These are phyloP conservation scores for Maccullochella peelii DNA, from an alignment of 2,113 vertebrate genomes.

Conservation along the genomic window DNA sequence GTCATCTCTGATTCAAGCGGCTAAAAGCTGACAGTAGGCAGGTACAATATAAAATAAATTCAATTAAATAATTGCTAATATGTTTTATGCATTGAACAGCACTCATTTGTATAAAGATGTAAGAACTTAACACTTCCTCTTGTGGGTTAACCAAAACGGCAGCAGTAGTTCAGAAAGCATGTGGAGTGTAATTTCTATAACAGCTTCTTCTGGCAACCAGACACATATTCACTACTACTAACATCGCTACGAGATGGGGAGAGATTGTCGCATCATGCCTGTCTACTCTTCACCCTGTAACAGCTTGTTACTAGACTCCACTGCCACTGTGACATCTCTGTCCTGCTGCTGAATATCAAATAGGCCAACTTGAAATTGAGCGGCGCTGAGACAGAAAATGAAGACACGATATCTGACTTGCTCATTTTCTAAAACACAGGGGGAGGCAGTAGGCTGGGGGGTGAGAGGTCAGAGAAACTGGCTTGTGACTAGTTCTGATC, in stretches of 20 bases:
- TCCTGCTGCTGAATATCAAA: constrained; percentile 69
- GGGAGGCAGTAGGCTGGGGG: constrained; percentile 5
- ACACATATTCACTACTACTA: constrained; percentile 23
- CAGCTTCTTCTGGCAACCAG: constrained; percentile 25
- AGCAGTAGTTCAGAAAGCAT: constrained; percentile 34
- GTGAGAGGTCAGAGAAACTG: constrained; percentile 44
- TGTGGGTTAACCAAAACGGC: constrained; percentile 19
- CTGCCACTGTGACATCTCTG: constrained; percentile 63
- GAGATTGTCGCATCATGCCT: constrained; percentile 40
- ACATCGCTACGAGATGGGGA: constrained; percentile 24
- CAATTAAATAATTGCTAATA: constrained; percentile 1
- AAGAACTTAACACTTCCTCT: constrained; percentile 17
- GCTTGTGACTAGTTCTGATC: constrained; percentile 6
- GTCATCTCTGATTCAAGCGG: neutral
- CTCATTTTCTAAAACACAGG: constrained; percentile 26
- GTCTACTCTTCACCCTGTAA: constrained; percentile 58
- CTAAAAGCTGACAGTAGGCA: neutral
- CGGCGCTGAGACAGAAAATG: constrained; percentile 43
- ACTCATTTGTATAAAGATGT: neutral
- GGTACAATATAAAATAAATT: neutral
- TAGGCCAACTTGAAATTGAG: constrained; percentile 56
- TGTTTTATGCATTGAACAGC: neutral
- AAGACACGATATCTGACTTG: constrained; percentile 43
- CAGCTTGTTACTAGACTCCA: constrained; percentile 65
- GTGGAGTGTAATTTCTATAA: constrained; percentile 34